Conservation (phyloP, 2,888 invertebrate species). For the Mimumesa dahlbomi region DNA sequence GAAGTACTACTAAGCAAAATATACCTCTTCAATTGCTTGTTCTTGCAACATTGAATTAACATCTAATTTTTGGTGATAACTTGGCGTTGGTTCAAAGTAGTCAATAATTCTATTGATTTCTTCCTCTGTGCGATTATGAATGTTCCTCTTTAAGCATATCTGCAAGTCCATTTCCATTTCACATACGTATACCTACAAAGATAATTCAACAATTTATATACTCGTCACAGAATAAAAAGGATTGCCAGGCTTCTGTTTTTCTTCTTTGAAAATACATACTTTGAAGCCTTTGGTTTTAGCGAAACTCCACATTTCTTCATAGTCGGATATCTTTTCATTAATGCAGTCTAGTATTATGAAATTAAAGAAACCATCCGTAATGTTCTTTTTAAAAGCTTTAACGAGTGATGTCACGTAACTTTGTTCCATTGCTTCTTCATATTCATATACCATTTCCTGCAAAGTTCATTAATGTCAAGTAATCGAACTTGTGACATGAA, state of each 20-base stretch:
- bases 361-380: constrained; percentile 94
- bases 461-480: constrained; percentile 10
- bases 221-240: too few relatives aligned
- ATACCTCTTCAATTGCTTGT: constrained; percentile 89
- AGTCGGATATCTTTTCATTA: constrained; percentile 90
- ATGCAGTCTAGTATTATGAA: constrained; percentile 96
- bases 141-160: constrained; percentile 90
- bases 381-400: constrained; percentile 94
- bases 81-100: constrained; percentile 90
- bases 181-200: constrained; percentile 90
- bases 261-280: constrained; percentile 80
- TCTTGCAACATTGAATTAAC: constrained; percentile 91
- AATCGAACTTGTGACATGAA: not conserved
- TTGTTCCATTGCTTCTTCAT: constrained; percentile 91
- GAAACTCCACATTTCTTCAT: constrained; percentile 93
- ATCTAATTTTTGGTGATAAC: constrained; percentile 91
- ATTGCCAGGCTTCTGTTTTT: too few relatives aligned
- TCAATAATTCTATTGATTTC: constrained; percentile 89
- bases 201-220: constrained; percentile 8
- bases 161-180: constrained; percentile 92
- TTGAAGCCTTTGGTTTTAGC: constrained; percentile 93
- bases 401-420: constrained; percentile 90
- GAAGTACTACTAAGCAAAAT: constrained; percentile 9
- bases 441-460: constrained; percentile 92
- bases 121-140: constrained; percentile 89